These are phyloP conservation scores for Ceyx erithaca DNA, from an alignment of 2,797 vertebrate genomes.

Conservation along the genomic window DNA sequence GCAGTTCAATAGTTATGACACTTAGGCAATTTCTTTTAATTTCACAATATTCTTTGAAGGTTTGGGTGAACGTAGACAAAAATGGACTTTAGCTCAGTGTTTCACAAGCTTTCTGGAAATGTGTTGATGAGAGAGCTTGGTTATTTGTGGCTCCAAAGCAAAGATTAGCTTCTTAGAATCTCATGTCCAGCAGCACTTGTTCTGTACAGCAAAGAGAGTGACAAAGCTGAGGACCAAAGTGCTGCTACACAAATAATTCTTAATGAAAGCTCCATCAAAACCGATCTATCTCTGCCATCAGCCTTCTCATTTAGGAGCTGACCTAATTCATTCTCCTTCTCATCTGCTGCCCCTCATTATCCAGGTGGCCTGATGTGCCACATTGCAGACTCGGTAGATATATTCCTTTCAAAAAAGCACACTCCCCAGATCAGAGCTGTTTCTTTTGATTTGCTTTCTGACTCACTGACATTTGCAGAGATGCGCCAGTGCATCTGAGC, in stretches of 20 bases:
- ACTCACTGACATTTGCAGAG: slow-evolving; percentile 44
- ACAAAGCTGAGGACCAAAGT: not conserved
- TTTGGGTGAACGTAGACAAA: not conserved
- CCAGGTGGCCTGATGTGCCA: slow-evolving; percentile 47
- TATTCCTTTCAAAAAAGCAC: slow-evolving; percentile 36
- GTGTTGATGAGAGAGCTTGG: not conserved
- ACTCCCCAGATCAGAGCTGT: slow-evolving; percentile 13
- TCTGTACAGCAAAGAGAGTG: not conserved
- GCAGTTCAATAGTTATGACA: not conserved
- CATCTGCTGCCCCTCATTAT: slow-evolving; percentile 65
- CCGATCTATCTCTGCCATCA: slow-evolving; percentile 15
- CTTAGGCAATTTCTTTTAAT: not conserved
- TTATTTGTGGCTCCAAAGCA: not conserved
- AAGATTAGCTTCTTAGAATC: not conserved
- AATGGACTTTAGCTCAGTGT: not conserved
- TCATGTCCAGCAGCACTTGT: not conserved
- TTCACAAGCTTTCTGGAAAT: not conserved
- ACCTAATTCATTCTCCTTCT: slow-evolving; percentile 33
- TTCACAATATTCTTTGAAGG: not conserved
- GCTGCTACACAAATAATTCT: slow-evolving; percentile 7
- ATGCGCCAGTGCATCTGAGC: not conserved
- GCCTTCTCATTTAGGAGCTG: slow-evolving; percentile 34
- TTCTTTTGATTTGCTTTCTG: slow-evolving; percentile 70
- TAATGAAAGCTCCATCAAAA: slow-evolving; percentile 29
- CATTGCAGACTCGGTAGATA: slow-evolving; percentile 28